Evolutionary conservation across 2,888 invertebrate species (phyloP).

Genomic region (Siphlonurus alternatus): DNA sequence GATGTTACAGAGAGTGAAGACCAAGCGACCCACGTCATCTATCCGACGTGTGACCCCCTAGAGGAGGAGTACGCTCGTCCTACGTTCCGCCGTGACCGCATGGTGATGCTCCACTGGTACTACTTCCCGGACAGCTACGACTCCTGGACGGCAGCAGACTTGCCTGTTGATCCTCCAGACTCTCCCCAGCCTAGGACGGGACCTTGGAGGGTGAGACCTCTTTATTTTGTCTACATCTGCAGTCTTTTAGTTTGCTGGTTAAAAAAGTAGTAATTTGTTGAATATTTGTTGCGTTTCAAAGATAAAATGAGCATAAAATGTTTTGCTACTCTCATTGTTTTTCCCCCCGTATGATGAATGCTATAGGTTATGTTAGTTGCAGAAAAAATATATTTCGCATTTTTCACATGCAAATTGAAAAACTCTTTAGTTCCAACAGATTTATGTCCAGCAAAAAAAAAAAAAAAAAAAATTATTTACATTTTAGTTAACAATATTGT

Average conservation of each 20-base stretch:
- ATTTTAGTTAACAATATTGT: not conserved
- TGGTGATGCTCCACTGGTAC: constrained; percentile 87
- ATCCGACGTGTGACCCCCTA: constrained; percentile 65
- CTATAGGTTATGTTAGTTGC: no score
- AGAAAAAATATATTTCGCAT: no score
- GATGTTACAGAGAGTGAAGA: constrained; percentile 57
- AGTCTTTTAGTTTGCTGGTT: not conserved
- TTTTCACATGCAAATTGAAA: no score
- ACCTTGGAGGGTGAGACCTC: constrained; percentile 17
- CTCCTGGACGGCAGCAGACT: constrained; percentile 45
- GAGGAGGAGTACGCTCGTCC: constrained; percentile 86
- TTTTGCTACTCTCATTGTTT: no score
- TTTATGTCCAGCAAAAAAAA: no score
- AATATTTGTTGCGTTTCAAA: not conserved
- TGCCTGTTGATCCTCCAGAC: constrained; percentile 26
- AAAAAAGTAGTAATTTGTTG: no score
- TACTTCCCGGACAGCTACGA: constrained; percentile 89
- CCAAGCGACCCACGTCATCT: constrained; percentile 83
- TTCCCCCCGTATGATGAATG: no score
- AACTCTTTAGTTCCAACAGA: no score
- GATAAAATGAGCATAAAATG: not conserved
- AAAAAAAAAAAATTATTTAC: not conserved
- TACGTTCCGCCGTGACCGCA: constrained; percentile 54
- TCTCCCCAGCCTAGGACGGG: constrained; percentile 20
- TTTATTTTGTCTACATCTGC: not conserved